These are phyloP conservation scores for Penaeus japonicus DNA, from an alignment of 1,140 invertebrate species.

Conservation along the genomic window DNA sequence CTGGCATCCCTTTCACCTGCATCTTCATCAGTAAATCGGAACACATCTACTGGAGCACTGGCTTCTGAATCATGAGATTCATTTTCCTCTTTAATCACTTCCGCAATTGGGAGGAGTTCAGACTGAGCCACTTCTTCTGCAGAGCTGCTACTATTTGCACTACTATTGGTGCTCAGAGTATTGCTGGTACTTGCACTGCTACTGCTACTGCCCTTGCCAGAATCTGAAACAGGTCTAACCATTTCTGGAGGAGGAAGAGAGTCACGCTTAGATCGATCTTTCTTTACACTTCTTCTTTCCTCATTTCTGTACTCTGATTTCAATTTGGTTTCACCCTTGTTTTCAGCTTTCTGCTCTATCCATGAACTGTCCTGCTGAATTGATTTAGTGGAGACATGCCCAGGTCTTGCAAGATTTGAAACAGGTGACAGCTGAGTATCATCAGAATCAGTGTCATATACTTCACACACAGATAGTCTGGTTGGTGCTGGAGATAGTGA, in stretches of 20 bases:
- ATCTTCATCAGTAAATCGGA: slow-evolving; percentile 69
- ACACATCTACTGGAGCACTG: slow-evolving; percentile 67
- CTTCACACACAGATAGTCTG: slow-evolving; percentile 23
- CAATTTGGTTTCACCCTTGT: slow-evolving; percentile 28
- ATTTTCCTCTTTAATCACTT: slow-evolving; percentile 20
- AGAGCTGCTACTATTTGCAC: slow-evolving; percentile 17
- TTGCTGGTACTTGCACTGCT: slow-evolving; percentile 20
- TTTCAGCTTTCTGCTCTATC: slow-evolving; percentile 9
- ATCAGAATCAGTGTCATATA: slow-evolving; percentile 53
- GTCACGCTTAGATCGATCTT: slow-evolving; percentile 20
- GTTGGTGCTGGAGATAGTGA: slow-evolving; percentile 42
- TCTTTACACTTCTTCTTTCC: slow-evolving; percentile 38
- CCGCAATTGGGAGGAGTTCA: neutral
- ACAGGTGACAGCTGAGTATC: slow-evolving; percentile 21
- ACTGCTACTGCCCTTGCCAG: slow-evolving; percentile 43
- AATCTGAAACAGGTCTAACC: slow-evolving; percentile 22
- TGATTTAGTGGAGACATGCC: neutral
- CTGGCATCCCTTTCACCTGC: slow-evolving; percentile 61
- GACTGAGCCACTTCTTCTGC: slow-evolving; percentile 35
- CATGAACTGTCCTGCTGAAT: neutral
- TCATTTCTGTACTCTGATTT: slow-evolving; percentile 27
- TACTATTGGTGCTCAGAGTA: slow-evolving; percentile 28
- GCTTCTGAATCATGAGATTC: slow-evolving; percentile 49
- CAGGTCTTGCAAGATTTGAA: slow-evolving; percentile 26
- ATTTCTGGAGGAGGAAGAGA: slow-evolving; percentile 11